phyloP scores from a whole-genome alignment of 2,888 invertebrate species.

The Caenorhabditis japonica region DNA sequence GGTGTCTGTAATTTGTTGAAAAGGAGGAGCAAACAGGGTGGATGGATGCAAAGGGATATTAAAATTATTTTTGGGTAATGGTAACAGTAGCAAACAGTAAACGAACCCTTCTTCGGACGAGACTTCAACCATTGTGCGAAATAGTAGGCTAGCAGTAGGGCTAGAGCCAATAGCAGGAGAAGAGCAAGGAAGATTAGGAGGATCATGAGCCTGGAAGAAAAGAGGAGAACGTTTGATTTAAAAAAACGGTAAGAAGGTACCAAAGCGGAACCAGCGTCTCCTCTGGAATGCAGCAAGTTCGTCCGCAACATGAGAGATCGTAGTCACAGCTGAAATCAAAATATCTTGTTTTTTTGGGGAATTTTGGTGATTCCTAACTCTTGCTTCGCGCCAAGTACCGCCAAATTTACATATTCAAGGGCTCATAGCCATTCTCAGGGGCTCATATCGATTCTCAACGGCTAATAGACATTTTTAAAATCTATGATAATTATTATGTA shows the following conservation, averaged over 20 bases:
- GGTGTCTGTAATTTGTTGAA: constrained; percentile 16
- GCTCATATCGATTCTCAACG: too few species aligned
- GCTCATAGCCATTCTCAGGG: too few species aligned
- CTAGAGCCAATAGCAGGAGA: constrained; percentile 62
- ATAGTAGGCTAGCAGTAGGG: constrained; percentile 66
- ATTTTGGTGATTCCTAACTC: too few species aligned
- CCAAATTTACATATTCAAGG: too few species aligned
- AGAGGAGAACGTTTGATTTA: not conserved
- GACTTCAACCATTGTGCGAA: constrained; percentile 68
- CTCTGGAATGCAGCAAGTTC: constrained; percentile 73
- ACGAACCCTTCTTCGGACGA: constrained; percentile 72
- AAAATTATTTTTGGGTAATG: not conserved
- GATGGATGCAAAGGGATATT: constrained; percentile 11
- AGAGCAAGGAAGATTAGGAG: constrained; percentile 66
- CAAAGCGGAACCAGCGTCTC: constrained; percentile 71
- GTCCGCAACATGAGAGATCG: constrained; percentile 74
- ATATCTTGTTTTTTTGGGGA: too few species aligned
- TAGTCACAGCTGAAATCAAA: constrained; percentile 73
- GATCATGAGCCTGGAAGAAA: constrained; percentile 69
- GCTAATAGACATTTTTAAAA: too few species aligned
- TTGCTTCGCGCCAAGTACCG: too few species aligned
- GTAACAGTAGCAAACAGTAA: not conserved
- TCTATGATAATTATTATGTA: too few species aligned
- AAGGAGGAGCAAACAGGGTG: constrained; percentile 11
- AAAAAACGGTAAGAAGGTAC: constrained; percentile 36